Evolutionary conservation across 2,888 invertebrate genomes (phyloP).

Genomic region (Falcaria lacertinaria): DNA sequence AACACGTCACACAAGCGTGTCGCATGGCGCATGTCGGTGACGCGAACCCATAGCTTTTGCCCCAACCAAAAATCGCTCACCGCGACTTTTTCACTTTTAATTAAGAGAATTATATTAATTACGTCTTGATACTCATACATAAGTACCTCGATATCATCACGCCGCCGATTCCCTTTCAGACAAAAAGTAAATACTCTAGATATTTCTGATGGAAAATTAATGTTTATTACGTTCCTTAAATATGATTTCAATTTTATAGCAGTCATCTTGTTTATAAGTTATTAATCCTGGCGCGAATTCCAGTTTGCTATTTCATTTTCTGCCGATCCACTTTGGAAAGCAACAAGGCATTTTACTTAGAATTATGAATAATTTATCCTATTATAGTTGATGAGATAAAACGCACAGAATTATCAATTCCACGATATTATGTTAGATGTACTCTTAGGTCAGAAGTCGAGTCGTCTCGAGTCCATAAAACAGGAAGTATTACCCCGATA

Average conservation of each 20-base stretch:
- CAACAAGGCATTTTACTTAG: not conserved
- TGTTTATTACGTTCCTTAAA: not conserved
- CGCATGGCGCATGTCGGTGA: too few species aligned
- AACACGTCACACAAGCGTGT: too few species aligned
- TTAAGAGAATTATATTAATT: too few species aligned
- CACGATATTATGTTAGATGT: conserved; percentile 3
- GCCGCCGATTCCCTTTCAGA: too few species aligned
- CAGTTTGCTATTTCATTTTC: not conserved
- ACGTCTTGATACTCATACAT: too few species aligned
- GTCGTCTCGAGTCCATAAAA: conserved; percentile 18
- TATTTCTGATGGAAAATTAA: too few species aligned
- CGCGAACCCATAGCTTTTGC: too few species aligned
- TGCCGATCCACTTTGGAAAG: not conserved
- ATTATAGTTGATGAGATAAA: too few species aligned
- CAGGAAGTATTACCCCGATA: conserved; percentile 31
- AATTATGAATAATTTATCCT: conserved; percentile 3
- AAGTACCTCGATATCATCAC: too few species aligned
- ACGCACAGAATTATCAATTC: not conserved
- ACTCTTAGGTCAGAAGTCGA: conserved; percentile 18
- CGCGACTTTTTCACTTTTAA: too few species aligned
- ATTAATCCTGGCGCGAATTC: not conserved
- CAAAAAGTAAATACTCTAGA: too few species aligned
- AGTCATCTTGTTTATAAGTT: not conserved
- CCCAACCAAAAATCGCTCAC: too few species aligned
- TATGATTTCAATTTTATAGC: not conserved